Base-by-base conservation (phyloP, 1,140 invertebrate species). In the Drosophila saltans region DNA sequence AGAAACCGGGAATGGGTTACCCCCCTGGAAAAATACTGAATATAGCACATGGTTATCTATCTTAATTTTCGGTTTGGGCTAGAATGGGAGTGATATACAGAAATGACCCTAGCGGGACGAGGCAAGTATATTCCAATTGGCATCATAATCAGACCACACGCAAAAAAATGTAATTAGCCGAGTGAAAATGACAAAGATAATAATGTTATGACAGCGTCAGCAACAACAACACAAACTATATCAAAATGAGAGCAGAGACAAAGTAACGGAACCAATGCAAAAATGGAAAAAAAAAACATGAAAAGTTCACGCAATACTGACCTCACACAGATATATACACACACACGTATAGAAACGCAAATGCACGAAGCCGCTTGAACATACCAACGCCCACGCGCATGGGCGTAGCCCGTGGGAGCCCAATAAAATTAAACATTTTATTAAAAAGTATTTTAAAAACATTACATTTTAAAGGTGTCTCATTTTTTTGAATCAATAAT, bases 321-420 rank as follows among this genome's bases (percentile, higher is more conserved):
- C 75, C 81, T 77, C 62, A 78, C 69, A 64, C 41, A 70, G 65
- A 72, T 24, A 78, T n/a, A 68, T 21, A 58, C 33, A 55, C 26
- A 60, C 41, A 26, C 26, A 56, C 66, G 55, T 28, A 56, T 33
- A 16, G 33, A 48, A 36, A 66, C 21, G 7, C 55, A 21, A 30
- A 61, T 48, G 58, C 63, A 59, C 9, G 57, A 69, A 61, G 60
- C 65, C 52, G 65, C 21, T 52, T 8, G 45, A 52, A 66, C 59
- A 62, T 88, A 83, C 33, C 45, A 88, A 82, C 80, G 83, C 83
- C 83, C 83, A 83, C 83, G 28, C 62, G 40, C 62, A 64, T 40
- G 57, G 57, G 57, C 57, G 57, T 59, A 59, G 57, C 33, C n/a
- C 16, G 39, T 16, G 21, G 33, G 45, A 52, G 21, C 0, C 10